Conservation (phyloP, 1,140 invertebrate genomes). For the Lordiphosa mommai region DNA sequence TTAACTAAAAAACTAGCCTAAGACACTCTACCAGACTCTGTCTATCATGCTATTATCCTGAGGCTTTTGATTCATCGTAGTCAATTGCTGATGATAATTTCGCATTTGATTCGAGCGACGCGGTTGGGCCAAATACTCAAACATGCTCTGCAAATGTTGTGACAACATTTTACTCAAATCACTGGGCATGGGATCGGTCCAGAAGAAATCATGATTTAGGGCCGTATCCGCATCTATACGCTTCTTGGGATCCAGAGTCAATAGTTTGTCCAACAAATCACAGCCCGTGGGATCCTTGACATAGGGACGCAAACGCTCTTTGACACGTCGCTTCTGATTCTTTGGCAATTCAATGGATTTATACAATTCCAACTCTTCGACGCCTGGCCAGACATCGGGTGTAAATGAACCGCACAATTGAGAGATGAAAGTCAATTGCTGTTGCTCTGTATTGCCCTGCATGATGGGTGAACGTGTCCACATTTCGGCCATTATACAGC, state of each 20-base stretch:
- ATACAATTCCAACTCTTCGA: conserved; percentile 95
- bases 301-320: conserved; percentile 94
- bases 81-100: conserved; percentile 84
- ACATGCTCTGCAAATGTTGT: conserved; percentile 97
- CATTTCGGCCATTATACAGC: conserved; percentile 99
- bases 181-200: conserved; percentile 97
- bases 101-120: conserved; percentile 85
- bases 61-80: conserved; percentile 72
- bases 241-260: conserved; percentile 95
- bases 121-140: conserved; percentile 95
- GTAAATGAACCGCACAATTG: conserved; percentile 98
- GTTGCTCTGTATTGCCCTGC: conserved; percentile 97
- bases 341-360: conserved; percentile 94
- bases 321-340: conserved; percentile 94
- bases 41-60: conserved; percentile 79
- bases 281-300: conserved; percentile 95
- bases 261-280: conserved; percentile 95
- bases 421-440: conserved; percentile 96
- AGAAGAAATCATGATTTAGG: conserved; percentile 98
- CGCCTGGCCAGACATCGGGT: conserved; percentile 96
- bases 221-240: conserved; percentile 95
- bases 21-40: conserved; percentile 72
- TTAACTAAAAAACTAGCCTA: neutral
- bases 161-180: conserved; percentile 96
- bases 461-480: conserved; percentile 95